Evolutionary conservation across 2,888 invertebrate genomes (phyloP).

Genomic region (Erebia palarica): DNA sequence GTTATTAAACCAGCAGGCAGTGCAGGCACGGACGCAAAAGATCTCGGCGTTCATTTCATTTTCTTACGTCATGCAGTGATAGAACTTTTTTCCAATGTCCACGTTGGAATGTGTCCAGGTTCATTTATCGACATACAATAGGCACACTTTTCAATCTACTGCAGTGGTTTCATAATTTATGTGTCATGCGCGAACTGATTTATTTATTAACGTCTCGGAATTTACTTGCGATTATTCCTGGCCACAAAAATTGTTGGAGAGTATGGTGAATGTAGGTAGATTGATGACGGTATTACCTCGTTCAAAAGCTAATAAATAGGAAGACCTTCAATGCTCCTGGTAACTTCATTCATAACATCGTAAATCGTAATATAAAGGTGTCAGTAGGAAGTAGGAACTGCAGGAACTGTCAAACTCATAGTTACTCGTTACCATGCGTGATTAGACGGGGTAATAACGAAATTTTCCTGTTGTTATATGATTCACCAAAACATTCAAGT

Average conservation of each 20-base stretch:
- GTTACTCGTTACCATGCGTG: too few species aligned
- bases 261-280: too few species aligned
- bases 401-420: too few species aligned
- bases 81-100: constrained; percentile 18
- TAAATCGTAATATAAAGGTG: too few species aligned
- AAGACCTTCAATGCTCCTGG: too few species aligned
- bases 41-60: constrained; percentile 7
- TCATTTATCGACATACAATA: constrained; percentile 12
- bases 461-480: not conserved
- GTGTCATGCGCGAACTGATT: not conserved
- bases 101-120: constrained; percentile 17
- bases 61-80: constrained; percentile 19
- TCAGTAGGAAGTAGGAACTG: too few species aligned
- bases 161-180: not conserved
- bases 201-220: too few species aligned
- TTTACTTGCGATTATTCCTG: not conserved
- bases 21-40: constrained; percentile 4
- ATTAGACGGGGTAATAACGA: not conserved
- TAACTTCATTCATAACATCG: too few species aligned
- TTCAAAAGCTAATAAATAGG: too few species aligned
- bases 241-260: not conserved
- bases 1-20: constrained; percentile 15
- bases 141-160: constrained; percentile 11
- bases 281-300: too few species aligned
- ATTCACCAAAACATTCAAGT: constrained; percentile 6